phyloP scores from a whole-genome alignment of 2,113 vertebrate species.

The Ramphastos sulfuratus region DNA sequence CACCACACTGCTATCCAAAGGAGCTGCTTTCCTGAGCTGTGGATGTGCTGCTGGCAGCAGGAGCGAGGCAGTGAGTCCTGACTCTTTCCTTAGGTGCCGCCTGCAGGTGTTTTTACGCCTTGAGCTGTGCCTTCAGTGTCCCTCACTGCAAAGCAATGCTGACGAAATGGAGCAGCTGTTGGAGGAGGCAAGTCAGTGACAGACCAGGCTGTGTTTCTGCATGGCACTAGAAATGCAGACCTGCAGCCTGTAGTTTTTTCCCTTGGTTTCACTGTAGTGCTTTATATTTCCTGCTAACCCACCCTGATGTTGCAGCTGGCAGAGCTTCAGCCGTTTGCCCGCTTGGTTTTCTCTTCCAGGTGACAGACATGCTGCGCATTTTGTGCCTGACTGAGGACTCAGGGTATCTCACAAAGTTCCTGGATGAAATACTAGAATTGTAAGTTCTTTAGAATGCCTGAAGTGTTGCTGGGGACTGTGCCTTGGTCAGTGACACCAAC shows the following conservation, averaged over 20 bases:
- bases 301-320: not conserved
- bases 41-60: not conserved
- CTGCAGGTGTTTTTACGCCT: conserved; percentile 88
- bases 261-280: not conserved
- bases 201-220: not conserved
- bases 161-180: conserved; percentile 80
- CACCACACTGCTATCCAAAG: not conserved
- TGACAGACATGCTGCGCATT: conserved; percentile 87
- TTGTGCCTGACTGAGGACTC: conserved; percentile 89
- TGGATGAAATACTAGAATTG: conserved; percentile 86
- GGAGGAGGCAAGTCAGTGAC: conserved; percentile 82
- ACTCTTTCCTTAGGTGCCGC: conserved; percentile 80
- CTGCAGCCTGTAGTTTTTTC: not conserved
- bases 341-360: conserved; percentile 64
- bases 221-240: not conserved
- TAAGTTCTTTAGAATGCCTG: conserved; percentile 71
- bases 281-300: not conserved
- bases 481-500: not conserved
- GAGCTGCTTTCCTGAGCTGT: not conserved
- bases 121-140: conserved; percentile 83
- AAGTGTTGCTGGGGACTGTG: not conserved
- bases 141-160: conserved; percentile 52
- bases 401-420: conserved; percentile 83
- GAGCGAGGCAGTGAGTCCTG: not conserved
- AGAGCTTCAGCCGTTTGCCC: not conserved